Base-by-base conservation (phyloP, 2,113 vertebrate species). In the Halichoeres trimaculatus region DNA sequence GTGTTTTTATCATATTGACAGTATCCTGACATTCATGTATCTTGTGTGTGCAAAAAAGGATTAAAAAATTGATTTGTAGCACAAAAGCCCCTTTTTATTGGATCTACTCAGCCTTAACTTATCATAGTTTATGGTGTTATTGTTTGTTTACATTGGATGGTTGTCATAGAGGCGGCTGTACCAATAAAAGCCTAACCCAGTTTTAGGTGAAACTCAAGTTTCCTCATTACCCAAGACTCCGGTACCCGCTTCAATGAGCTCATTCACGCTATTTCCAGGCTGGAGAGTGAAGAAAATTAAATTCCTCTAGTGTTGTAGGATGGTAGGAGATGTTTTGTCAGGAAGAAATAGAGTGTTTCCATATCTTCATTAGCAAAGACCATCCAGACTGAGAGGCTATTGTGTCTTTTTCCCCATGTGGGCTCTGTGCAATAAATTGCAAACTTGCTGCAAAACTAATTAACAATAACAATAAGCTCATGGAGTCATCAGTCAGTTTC, bases 141-240 rank as follows among this genome's bases (percentile, higher is more conserved):
- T 65, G 43, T 72, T 58, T 86, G 81, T 89, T 83, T 78, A 75
- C 70, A 61, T 54, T 61, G 43, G 74, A 60, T 78, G 70, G 51
- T 77, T 78, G 72, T 83, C 67, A 70, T 68, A 58, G 81, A 86
- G 17, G 41, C 40, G 35, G 59, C 60, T 60, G 8, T 72, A 43
- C 76, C 76, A 86, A 84, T 87, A 83, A 88, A 89, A 60, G 68
- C 61, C 71, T 51, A 80, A 85, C 74, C 83, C 67, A 80, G 70
- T 80, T 74, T 48, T 17, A 69, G 80, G 55, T 55, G 64, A 83
- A 84, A 85, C 71, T 2, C 45, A 35, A 73, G 43, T 78, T 87
- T 80, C 48, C 26, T 70, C 40, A 64, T 17, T 62, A 65, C 71
- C 55, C 73, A 64, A 70, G 83, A 85, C 64, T 45, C 14, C 43